Percentiles rank a stretch among this genome's conserved stretches.
Evolutionary conservation across 2,113 vertebrate genomes (phyloP).

Genomic region (Isichthys henryi): DNA sequence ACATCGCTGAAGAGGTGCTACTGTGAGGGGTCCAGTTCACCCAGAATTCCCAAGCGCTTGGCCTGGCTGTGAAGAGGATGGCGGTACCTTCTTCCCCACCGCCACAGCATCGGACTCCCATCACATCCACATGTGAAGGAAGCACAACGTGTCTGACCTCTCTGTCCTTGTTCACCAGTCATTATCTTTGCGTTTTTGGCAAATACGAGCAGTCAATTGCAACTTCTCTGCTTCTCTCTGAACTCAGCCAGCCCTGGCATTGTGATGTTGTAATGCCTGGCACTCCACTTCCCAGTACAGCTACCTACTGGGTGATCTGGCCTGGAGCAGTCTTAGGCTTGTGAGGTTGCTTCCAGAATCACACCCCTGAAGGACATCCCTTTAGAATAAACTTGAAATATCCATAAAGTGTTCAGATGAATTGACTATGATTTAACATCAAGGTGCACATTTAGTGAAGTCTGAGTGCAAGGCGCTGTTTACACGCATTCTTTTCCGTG

Average conservation of each 20-base stretch:
- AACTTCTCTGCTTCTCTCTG: neutral
- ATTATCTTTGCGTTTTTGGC: neutral
- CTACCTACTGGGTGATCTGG: neutral
- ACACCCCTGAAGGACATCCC: neutral
- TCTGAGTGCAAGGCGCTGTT: constrained; percentile 35
- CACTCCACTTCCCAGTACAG: neutral
- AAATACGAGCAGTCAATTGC: neutral
- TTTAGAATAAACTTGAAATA: constrained; percentile 5
- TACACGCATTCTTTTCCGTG: constrained; percentile 10
- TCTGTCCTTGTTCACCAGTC: neutral
- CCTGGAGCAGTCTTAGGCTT: neutral
- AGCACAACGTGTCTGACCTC: neutral
- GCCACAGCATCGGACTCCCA: neutral
- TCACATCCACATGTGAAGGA: neutral
- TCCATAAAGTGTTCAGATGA: constrained; percentile 33
- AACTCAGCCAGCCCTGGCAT: neutral
- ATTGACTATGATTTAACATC: constrained; percentile 26
- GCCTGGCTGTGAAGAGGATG: neutral
- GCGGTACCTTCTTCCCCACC: neutral
- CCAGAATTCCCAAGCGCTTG: neutral
- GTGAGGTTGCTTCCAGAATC: neutral
- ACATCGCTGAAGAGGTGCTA: neutral
- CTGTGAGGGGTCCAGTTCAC: neutral
- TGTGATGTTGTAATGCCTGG: neutral
- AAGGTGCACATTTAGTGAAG: constrained; percentile 33